A percentile compares a stretch with the other conserved stretches of the same genome.
Evolutionary conservation across 2,797 vertebrate genomes (phyloP).

Genomic region (Balearica regulorum): DNA sequence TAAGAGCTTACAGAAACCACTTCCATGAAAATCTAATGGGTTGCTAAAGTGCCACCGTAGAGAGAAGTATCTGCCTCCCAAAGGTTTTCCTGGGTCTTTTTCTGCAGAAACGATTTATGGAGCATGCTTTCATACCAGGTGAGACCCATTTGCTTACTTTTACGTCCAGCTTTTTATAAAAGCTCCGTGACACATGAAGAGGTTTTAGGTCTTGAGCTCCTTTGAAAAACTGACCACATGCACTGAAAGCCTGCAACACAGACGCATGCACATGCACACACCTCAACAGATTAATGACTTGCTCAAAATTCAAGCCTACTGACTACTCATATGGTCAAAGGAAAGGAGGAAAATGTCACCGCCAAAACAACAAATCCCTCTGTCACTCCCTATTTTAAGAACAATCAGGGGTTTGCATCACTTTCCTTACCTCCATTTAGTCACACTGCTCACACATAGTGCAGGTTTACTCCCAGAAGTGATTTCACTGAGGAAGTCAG

Average conservation of each 20-base stretch:
- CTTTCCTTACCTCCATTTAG: not conserved
- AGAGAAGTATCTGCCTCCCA: not conserved
- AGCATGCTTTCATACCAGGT: not conserved
- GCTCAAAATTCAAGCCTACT: not conserved
- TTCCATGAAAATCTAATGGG: not conserved
- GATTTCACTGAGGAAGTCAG: not conserved
- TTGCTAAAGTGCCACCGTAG: not conserved
- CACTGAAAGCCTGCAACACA: not conserved
- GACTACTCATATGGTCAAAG: not conserved
- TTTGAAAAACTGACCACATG: not conserved
- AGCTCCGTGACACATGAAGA: not conserved
- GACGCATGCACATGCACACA: fast-evolving
- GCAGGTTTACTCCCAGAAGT: not conserved
- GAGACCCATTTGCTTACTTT: not conserved
- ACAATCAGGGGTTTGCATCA: not conserved
- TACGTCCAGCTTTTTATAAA: not conserved
- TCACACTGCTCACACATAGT: not conserved
- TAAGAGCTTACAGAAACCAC: not conserved
- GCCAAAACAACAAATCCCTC: not conserved
- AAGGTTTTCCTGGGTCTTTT: not conserved
- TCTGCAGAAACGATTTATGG: not conserved
- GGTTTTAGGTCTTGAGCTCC: not conserved
- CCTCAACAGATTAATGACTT: not conserved
- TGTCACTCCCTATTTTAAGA: not conserved
- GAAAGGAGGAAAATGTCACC: not conserved